Percentiles rank a stretch among this genome's conserved stretches.
These are phyloP conservation scores for Coracopsis vasa DNA, from an alignment of 2,113 vertebrate species.

Conservation along the genomic window DNA sequence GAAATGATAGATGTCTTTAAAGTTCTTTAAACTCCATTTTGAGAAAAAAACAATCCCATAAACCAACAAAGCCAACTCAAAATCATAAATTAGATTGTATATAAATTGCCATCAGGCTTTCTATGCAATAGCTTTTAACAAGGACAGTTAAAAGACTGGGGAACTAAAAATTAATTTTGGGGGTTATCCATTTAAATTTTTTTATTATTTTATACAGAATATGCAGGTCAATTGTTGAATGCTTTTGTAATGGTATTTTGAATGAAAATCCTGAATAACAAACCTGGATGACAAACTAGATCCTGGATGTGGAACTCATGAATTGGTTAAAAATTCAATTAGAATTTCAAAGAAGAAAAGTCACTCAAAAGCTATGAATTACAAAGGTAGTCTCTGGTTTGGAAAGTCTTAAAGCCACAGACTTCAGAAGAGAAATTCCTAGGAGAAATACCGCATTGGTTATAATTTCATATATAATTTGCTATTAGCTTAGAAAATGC, in stretches of 20 bases:
- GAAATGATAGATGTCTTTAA: neutral
- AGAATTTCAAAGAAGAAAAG: neutral
- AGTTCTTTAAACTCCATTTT: neutral
- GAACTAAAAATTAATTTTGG: neutral
- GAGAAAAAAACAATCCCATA: neutral
- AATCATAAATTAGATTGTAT: neutral
- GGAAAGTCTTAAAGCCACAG: neutral
- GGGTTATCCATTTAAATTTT: neutral
- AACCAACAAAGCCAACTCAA: rapidly evolving
- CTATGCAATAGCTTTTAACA: neutral
- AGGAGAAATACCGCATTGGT: neutral
- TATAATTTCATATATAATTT: neutral
- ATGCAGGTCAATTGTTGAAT: neutral
- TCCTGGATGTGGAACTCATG: neutral
- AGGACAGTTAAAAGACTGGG: neutral
- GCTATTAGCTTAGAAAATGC: neutral
- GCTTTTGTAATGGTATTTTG: neutral
- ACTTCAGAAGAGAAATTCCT: neutral
- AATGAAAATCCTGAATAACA: neutral
- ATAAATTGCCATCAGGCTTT: neutral
- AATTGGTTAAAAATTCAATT: neutral
- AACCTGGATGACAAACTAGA: neutral
- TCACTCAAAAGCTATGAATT: neutral
- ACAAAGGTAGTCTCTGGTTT: neutral
- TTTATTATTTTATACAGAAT: neutral